Percentiles rank a stretch among this genome's conserved stretches.
phyloP scores from a whole-genome alignment of 2,113 vertebrate genomes.

The Centrocercus urophasianus region DNA sequence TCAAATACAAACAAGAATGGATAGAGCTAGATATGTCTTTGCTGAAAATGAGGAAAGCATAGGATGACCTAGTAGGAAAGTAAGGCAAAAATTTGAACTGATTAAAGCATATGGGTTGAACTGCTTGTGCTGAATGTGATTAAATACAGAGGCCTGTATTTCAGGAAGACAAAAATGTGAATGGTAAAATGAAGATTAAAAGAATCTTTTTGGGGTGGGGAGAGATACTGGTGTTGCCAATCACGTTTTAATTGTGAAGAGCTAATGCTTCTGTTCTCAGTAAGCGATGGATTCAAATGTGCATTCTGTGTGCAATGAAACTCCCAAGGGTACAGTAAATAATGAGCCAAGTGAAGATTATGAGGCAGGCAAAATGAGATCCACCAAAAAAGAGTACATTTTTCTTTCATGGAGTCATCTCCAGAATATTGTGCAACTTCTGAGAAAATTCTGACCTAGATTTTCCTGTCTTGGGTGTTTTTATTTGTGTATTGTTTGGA shows the following conservation, averaged over 20 bases:
- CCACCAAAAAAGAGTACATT: constrained; percentile 7
- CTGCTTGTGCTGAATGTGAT: constrained; percentile 6
- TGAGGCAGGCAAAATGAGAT: constrained; percentile 23
- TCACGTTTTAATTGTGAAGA: neutral
- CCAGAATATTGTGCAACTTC: constrained; percentile 27
- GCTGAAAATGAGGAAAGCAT: neutral
- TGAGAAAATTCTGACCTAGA: constrained; percentile 57
- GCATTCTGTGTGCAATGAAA: neutral
- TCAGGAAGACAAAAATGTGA: neutral
- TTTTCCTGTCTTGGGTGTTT: constrained; percentile 42
- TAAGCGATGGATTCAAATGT: neutral
- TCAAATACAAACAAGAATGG: neutral
- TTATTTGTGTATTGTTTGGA: constrained; percentile 8
- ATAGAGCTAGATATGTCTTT: constrained; percentile 8
- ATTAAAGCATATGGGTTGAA: constrained; percentile 23
- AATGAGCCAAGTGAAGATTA: constrained; percentile 41
- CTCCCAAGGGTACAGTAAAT: constrained; percentile 13
- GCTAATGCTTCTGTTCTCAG: neutral
- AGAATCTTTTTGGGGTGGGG: neutral
- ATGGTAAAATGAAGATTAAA: neutral
- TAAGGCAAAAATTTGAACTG: neutral
- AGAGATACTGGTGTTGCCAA: neutral
- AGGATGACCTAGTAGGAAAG: neutral
- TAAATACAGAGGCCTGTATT: neutral
- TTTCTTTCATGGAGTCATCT: constrained; percentile 44